phyloP scores from a whole-genome alignment of 2,888 invertebrate species.

The Aproaerema taeniolella region DNA sequence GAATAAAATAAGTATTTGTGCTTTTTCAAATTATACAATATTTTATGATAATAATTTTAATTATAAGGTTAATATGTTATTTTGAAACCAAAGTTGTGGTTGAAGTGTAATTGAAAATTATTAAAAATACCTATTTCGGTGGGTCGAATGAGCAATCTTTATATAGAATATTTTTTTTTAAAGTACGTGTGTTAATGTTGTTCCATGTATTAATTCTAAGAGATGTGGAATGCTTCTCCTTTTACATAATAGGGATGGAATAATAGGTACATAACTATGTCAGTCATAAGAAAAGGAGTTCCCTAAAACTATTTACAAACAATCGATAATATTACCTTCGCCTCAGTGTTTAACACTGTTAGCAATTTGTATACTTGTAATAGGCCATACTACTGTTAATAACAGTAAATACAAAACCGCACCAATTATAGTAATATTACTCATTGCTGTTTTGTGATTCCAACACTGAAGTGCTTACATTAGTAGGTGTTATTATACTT shows the following conservation, averaged over 20 bases:
- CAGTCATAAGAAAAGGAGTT: constrained; percentile 11
- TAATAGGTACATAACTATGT: constrained; percentile 5
- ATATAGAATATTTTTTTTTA: too few species aligned
- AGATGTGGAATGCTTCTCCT: constrained; percentile 14
- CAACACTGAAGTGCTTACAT: too few species aligned
- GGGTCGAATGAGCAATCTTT: constrained; percentile 10
- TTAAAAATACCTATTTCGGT: not conserved
- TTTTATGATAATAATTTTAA: too few species aligned
- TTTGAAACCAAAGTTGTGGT: too few species aligned
- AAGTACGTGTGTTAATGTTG: too few species aligned
- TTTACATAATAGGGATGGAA: constrained; percentile 11
- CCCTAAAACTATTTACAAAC: constrained; percentile 10
- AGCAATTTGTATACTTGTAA: constrained; percentile 6
- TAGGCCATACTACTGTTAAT: constrained; percentile 7
- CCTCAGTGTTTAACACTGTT: constrained; percentile 8
- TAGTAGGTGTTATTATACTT: too few species aligned
- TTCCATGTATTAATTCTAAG: too few species aligned
- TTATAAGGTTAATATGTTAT: too few species aligned
- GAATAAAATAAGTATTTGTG: too few species aligned
- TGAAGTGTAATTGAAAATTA: not conserved
- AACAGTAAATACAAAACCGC: constrained; percentile 1
- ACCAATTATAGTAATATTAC: not conserved
- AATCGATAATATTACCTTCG: not conserved
- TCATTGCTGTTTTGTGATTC: not conserved
- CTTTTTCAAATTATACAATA: too few species aligned